Conservation (phyloP, 2,888 invertebrate genomes). For the Ferrisia virgata region DNA sequence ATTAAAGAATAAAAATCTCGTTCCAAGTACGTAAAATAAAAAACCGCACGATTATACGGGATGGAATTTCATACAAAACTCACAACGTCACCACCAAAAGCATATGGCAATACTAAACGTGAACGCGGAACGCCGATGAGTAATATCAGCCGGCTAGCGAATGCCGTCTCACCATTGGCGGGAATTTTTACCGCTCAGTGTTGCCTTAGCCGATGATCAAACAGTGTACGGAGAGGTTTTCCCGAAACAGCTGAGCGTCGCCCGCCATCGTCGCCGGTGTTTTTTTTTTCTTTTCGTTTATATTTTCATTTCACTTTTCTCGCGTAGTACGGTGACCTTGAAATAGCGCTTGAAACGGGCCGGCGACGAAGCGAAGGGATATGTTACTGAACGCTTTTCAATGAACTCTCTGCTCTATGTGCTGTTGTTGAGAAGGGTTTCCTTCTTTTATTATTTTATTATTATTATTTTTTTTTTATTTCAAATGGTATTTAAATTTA, state of each 20-base stretch:
- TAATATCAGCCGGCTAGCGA: neutral
- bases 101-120: slow-evolving; percentile 24
- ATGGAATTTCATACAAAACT: neutral
- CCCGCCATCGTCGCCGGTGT: too few relatives aligned
- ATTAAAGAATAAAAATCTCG: slow-evolving; percentile 6
- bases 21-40: neutral
- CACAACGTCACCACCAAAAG: neutral
- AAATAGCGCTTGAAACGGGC: neutral
- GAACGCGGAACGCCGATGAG: neutral
- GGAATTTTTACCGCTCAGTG: neutral
- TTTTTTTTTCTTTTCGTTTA: neutral
- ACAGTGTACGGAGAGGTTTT: neutral
- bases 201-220: neutral
- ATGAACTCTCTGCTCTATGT: neutral
- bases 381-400: neutral
- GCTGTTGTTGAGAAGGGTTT: neutral
- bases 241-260: neutral
- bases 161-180: neutral
- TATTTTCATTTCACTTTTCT: neutral
- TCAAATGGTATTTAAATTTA: neutral
- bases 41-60: neutral
- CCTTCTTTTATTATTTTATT: too few relatives aligned
- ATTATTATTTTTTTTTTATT: neutral
- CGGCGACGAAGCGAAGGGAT: neutral
- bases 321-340: neutral